Evolutionary conservation across 1,140 invertebrate species (phyloP).

Genomic region (Hyles vespertilio): DNA sequence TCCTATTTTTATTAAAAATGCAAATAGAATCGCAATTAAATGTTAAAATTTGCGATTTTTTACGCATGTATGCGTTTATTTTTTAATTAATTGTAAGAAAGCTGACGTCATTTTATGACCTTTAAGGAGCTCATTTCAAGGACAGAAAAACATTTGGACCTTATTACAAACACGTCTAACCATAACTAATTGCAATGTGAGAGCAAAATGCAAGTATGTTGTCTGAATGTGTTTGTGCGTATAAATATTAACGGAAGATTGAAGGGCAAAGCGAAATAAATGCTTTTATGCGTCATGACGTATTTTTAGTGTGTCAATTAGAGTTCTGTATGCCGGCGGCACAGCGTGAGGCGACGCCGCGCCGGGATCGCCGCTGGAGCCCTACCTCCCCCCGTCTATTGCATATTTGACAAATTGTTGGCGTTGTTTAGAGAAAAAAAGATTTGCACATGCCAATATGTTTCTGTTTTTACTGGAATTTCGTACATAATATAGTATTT

Average conservation of each 20-base stretch:
- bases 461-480: constrained; percentile 14
- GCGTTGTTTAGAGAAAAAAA: constrained; percentile 34
- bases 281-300: constrained; percentile 44
- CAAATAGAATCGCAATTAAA: too few relatives aligned
- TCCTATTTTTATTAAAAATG: too few relatives aligned
- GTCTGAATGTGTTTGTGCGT: too few relatives aligned
- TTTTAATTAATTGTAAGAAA: too few relatives aligned
- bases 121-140: too few relatives aligned
- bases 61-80: too few relatives aligned
- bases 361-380: constrained; percentile 36
- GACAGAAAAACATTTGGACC: too few relatives aligned
- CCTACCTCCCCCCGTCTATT: constrained; percentile 25
- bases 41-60: too few relatives aligned
- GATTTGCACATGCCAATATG: constrained; percentile 24
- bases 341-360: constrained; percentile 52
- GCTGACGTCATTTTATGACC: too few relatives aligned
- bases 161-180: not conserved
- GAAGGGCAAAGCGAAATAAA: constrained; percentile 27
- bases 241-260: constrained; percentile 17
- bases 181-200: not conserved
- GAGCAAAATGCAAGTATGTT: too few relatives aligned
- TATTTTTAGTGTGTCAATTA: constrained; percentile 72
- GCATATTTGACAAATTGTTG: constrained; percentile 49
- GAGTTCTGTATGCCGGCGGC: constrained; percentile 62
- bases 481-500: not conserved